Evolutionary conservation across 1,140 invertebrate species (phyloP).

Genomic region (Scaptomyza pallida): DNA sequence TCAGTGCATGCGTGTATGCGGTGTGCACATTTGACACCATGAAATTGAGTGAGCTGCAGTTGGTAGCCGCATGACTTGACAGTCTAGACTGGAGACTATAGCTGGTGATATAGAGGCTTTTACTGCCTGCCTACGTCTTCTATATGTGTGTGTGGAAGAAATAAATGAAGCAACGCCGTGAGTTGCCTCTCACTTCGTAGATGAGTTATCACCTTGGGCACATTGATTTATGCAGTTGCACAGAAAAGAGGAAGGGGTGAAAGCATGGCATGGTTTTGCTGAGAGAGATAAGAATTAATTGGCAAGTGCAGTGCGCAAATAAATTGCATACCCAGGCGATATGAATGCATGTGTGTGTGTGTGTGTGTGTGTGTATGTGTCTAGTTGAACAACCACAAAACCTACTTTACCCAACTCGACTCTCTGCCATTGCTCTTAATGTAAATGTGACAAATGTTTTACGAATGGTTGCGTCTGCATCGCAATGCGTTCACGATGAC

Average conservation of each 20-base stretch:
- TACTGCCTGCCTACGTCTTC: constrained; percentile 22
- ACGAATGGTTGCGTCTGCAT: constrained; percentile 66
- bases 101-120: neutral
- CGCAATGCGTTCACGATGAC: constrained; percentile 32
- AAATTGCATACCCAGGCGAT: constrained; percentile 58
- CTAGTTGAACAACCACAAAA: constrained; percentile 13
- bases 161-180: constrained; percentile 29
- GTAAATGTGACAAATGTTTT: constrained; percentile 83
- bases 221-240: constrained; percentile 77
- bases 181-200: constrained; percentile 12
- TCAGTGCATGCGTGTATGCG: constrained; percentile 9
- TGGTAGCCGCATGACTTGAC: constrained; percentile 19
- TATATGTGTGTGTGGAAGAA: constrained; percentile 36
- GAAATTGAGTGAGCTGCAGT: constrained; percentile 75
- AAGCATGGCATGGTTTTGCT: constrained; percentile 58
- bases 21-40: constrained; percentile 65
- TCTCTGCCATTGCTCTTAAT: constrained; percentile 77
- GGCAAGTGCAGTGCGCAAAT: constrained; percentile 79
- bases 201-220: constrained; percentile 75
- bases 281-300: constrained; percentile 81
- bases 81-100: neutral
- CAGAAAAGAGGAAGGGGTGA: constrained; percentile 41
- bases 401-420: constrained; percentile 16
- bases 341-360: neutral
- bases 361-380: neutral